Percentiles rank a stretch among this genome's conserved stretches.
Evolutionary conservation across 2,797 vertebrate species (phyloP).

Genomic region (Dendrocincla fuliginosa): DNA sequence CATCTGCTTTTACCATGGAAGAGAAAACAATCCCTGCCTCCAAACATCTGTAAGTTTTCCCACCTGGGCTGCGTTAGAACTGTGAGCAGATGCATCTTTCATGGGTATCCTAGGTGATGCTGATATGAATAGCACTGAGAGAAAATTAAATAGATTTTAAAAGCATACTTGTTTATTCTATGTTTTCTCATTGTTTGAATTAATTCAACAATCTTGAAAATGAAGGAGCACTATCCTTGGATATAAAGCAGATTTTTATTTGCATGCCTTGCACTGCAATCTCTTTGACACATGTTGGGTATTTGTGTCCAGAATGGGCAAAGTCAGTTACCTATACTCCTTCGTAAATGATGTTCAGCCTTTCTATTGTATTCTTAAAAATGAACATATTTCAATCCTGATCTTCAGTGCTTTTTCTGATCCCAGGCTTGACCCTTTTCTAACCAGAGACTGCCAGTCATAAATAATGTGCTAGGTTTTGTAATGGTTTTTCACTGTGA

Average conservation of each 20-base stretch:
- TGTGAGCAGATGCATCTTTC: background rate
- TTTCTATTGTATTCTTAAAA: constrained; percentile 1
- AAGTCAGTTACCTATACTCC: background rate
- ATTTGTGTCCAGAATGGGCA: background rate
- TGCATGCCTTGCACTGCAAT: background rate
- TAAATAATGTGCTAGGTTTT: constrained; percentile 34
- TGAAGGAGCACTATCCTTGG: background rate
- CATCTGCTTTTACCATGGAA: background rate
- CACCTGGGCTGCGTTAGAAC: background rate
- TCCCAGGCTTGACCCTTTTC: background rate
- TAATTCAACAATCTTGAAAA: background rate
- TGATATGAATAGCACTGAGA: background rate
- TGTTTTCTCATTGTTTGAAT: background rate
- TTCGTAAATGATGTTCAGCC: constrained; percentile 15
- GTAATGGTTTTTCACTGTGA: background rate
- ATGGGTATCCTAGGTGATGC: constrained; percentile 26
- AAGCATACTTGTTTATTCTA: background rate
- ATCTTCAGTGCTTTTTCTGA: constrained; percentile 11
- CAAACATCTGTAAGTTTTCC: background rate
- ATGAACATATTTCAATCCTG: background rate
- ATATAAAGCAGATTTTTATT: background rate
- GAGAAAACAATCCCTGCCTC: background rate
- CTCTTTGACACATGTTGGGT: background rate
- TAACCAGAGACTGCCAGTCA: background rate
- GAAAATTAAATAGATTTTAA: background rate